Conservation (phyloP, 2,113 vertebrate genomes). For the Tringa solitaria region DNA sequence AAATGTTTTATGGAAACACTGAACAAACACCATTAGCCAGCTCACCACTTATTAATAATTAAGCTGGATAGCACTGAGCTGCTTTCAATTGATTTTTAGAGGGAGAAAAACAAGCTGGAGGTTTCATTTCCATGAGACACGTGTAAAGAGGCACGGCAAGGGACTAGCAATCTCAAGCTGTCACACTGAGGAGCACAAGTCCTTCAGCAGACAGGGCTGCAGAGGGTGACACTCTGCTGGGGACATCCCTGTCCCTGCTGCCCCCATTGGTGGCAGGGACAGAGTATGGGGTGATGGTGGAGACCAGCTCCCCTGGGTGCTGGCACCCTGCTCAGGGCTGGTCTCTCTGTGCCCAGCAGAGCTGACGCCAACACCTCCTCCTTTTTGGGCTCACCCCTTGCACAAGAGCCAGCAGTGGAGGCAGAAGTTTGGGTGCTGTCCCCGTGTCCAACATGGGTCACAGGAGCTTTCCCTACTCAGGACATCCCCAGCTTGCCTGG, state of each 20-base stretch:
- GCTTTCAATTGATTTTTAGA: conserved; percentile 52
- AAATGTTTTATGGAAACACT: conserved; percentile 30
- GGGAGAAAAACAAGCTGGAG: not conserved
- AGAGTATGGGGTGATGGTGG: not conserved
- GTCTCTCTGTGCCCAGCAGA: not conserved
- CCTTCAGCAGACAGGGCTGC: not conserved
- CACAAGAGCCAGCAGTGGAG: too few relatives aligned
- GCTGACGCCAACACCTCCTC: not conserved
- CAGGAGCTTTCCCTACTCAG: not conserved
- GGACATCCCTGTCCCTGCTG: fast-evolving
- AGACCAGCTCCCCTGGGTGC: not conserved
- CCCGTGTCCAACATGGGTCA: not conserved
- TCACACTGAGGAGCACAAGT: not conserved
- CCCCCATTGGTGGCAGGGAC: not conserved
- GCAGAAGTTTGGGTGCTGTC: not conserved
- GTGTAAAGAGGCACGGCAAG: not conserved
- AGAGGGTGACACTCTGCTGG: too few relatives aligned
- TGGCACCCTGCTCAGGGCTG: fast-evolving
- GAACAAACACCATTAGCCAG: conserved; percentile 52
- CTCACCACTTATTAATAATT: conserved; percentile 53
- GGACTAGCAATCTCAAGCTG: not conserved
- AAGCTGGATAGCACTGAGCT: not conserved
- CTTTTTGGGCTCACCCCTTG: not conserved
- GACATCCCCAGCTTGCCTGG: fast-evolving
- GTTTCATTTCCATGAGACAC: not conserved